phyloP scores from a whole-genome alignment of 2,113 vertebrate species.

The Marmota flaviventris region DNA sequence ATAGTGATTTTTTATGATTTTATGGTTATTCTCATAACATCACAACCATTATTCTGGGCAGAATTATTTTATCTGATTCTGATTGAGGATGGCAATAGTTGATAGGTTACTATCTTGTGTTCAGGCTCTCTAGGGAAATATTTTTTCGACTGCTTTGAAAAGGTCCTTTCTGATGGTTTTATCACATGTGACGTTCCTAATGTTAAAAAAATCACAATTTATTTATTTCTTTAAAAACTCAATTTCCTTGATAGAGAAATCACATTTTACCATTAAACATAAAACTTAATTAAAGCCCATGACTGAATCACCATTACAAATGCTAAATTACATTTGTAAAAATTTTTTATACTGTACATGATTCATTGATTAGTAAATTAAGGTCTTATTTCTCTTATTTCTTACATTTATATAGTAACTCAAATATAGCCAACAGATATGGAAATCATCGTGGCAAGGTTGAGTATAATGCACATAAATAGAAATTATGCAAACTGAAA shows the following conservation, averaged over 20 bases:
- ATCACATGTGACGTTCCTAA: not conserved
- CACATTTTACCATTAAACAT: not conserved
- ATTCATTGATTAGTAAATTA: not conserved
- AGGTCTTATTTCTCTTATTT: not conserved
- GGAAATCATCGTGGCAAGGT: not conserved
- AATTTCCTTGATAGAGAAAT: constrained; percentile 16
- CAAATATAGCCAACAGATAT: not conserved
- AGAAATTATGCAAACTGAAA: not conserved
- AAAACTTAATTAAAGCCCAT: not conserved
- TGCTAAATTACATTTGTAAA: not conserved
- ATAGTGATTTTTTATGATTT: not conserved
- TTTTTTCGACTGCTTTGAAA: constrained; percentile 6
- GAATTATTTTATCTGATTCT: constrained; percentile 17
- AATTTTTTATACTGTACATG: not conserved
- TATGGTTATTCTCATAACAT: not conserved
- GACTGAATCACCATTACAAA: not conserved
- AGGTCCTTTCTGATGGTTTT: not conserved
- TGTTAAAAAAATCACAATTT: not conserved
- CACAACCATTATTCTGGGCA: not conserved
- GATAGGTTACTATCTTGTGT: not conserved
- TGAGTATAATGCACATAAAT: not conserved
- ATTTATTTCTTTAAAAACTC: not conserved
- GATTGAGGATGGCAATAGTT: not conserved
- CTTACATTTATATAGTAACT: not conserved
- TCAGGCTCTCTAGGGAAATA: not conserved